These are phyloP conservation scores for Enteromius mattozi DNA, from an alignment of 2,797 vertebrate species.

Conservation along the genomic window DNA sequence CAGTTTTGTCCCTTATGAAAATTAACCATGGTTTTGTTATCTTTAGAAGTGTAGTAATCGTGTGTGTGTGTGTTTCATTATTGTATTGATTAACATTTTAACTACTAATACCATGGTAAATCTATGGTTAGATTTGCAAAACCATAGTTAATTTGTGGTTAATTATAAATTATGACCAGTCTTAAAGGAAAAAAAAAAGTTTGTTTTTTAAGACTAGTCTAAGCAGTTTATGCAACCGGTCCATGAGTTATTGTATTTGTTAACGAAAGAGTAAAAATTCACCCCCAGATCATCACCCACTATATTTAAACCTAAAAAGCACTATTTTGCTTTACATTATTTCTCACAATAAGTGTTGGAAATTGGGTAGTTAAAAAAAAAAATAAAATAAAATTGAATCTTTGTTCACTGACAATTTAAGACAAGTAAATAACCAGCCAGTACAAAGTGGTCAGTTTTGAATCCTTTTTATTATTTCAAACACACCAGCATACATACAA, in stretches of 20 bases:
- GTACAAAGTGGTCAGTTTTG: background rate
- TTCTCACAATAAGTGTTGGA: background rate
- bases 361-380: background rate
- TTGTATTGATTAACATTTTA: background rate
- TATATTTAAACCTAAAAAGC: background rate
- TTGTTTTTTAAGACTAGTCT: background rate
- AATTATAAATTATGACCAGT: background rate
- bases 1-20: background rate
- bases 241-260: background rate
- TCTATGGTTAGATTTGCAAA: background rate
- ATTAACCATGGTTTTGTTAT: background rate
- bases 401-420: background rate
- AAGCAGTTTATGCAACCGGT: background rate
- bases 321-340: background rate
- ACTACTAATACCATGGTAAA: background rate
- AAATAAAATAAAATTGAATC: background rate
- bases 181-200: background rate
- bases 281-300: background rate
- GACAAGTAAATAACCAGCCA: background rate
- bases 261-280: background rate
- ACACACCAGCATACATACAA: conserved; percentile 3
- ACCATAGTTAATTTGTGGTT: background rate
- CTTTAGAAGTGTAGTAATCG: too few species aligned
- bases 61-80: too few species aligned
- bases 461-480: conserved; percentile 24